Evolutionary conservation across 1,140 invertebrate genomes (phyloP).

Genomic region (Teleogryllus occipitalis): DNA sequence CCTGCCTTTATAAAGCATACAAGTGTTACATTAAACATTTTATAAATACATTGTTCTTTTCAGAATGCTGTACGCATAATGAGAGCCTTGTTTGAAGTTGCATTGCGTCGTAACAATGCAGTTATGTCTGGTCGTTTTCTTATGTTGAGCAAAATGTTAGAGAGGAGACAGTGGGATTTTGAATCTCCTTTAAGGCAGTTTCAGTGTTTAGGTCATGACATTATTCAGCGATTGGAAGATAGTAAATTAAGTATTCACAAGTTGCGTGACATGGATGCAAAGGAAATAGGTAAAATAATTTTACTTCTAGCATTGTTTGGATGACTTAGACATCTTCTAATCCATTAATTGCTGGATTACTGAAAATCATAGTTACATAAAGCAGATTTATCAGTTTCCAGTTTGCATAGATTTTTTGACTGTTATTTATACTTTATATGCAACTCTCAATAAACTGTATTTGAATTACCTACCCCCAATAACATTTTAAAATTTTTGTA

Average conservation of each 20-base stretch:
- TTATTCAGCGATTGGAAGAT: constrained; percentile 75
- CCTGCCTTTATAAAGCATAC: not conserved
- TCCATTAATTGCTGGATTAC: too few species aligned
- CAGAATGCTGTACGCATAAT: constrained; percentile 86
- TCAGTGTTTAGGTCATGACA: constrained; percentile 62
- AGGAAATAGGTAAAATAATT: constrained; percentile 63
- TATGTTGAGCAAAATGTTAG: constrained; percentile 81
- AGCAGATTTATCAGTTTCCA: too few species aligned
- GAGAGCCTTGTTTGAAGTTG: constrained; percentile 90
- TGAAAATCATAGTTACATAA: too few species aligned
- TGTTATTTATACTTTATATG: too few species aligned
- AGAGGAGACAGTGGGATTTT: constrained; percentile 80
- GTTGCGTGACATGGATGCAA: constrained; percentile 75
- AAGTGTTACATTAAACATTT: constrained; percentile 9
- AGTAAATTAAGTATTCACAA: constrained; percentile 62
- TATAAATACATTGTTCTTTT: constrained; percentile 24
- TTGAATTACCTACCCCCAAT: too few species aligned
- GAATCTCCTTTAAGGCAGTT: constrained; percentile 84
- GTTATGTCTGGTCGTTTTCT: constrained; percentile 75
- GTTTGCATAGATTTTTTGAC: too few species aligned
- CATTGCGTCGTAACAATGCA: constrained; percentile 79
- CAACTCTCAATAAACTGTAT: too few species aligned
- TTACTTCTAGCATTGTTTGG: too few species aligned
- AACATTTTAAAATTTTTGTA: too few species aligned
- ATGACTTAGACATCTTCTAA: too few species aligned